These are phyloP conservation scores for Chymomyza costata DNA, from an alignment of 1,140 invertebrate species.

Conservation along the genomic window DNA sequence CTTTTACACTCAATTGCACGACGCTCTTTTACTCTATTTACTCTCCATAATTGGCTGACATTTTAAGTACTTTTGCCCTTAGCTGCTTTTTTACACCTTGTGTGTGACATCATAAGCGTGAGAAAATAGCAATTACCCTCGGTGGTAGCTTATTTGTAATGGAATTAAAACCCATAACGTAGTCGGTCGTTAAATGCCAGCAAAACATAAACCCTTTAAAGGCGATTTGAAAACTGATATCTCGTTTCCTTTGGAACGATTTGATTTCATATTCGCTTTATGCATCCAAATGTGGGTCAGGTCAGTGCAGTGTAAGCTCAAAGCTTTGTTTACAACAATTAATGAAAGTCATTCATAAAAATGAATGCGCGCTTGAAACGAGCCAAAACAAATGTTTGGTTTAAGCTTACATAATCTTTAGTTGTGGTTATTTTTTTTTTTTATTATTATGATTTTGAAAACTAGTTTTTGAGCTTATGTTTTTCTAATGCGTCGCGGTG, in stretches of 20 bases:
- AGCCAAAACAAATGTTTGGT: conserved; percentile 51
- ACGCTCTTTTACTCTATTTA: not conserved
- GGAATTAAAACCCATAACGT: no score
- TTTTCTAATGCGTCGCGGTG: conserved; percentile 16
- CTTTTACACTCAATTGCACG: no score
- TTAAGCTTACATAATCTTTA: conserved; percentile 48
- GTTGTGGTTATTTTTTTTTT: not conserved
- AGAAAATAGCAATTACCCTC: conserved; percentile 52
- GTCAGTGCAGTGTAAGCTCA: conserved; percentile 52
- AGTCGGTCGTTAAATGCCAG: no score
- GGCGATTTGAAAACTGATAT: no score
- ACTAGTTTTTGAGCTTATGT: conserved; percentile 17
- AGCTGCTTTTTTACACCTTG: conserved; percentile 33
- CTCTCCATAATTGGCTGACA: conserved; percentile 28
- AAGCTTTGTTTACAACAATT: conserved; percentile 38
- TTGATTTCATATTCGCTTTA: no score
- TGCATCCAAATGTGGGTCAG: conserved; percentile 47
- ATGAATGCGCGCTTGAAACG: conserved; percentile 15
- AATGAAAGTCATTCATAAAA: conserved; percentile 66
- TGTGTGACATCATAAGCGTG: conserved; percentile 63
- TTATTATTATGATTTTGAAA: not conserved
- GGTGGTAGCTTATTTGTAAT: conserved; percentile 33
- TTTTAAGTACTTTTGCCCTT: conserved; percentile 25
- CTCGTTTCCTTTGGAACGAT: no score
- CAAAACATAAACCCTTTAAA: no score